Evolutionary conservation across 1,140 invertebrate genomes (phyloP).

Genomic region (Ladona fulva): DNA sequence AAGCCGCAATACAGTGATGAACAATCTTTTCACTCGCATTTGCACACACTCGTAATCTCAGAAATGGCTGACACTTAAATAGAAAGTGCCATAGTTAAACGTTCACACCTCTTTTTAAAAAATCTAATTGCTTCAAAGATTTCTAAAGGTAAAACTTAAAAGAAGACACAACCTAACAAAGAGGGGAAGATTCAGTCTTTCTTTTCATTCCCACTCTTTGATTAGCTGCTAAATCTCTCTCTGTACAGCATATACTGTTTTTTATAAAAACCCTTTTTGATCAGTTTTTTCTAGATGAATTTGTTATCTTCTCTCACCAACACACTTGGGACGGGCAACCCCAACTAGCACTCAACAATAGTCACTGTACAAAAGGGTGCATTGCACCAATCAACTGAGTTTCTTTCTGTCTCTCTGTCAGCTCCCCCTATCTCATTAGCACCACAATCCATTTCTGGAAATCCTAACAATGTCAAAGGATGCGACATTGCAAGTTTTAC

Average conservation of each 20-base stretch:
- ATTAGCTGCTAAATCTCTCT: slow-evolving; percentile 9
- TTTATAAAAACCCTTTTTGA: neutral
- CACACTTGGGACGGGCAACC: neutral
- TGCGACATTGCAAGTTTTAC: too few relatives aligned
- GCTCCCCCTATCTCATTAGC: too few relatives aligned
- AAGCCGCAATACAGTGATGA: slow-evolving; percentile 9
- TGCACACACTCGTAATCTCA: neutral
- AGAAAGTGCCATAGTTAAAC: neutral
- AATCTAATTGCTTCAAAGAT: slow-evolving; percentile 3
- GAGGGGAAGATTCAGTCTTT: neutral
- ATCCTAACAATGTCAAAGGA: too few relatives aligned
- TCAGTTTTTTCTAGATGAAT: neutral
- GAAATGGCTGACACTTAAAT: neutral
- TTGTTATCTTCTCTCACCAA: neutral
- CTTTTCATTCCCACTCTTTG: neutral
- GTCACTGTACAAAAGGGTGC: neutral
- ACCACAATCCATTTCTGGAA: too few relatives aligned
- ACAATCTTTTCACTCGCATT: neutral
- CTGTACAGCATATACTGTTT: neutral
- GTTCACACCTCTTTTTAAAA: neutral
- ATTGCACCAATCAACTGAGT: too few relatives aligned
- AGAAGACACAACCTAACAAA: slow-evolving; percentile 2
- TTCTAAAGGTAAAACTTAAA: neutral
- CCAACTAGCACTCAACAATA: neutral
- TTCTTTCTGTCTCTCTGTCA: too few relatives aligned